Percentiles rank a stretch among this genome's conserved stretches.
These are phyloP conservation scores for Cenopis cana DNA, from an alignment of 2,888 invertebrate species.

Conservation along the genomic window DNA sequence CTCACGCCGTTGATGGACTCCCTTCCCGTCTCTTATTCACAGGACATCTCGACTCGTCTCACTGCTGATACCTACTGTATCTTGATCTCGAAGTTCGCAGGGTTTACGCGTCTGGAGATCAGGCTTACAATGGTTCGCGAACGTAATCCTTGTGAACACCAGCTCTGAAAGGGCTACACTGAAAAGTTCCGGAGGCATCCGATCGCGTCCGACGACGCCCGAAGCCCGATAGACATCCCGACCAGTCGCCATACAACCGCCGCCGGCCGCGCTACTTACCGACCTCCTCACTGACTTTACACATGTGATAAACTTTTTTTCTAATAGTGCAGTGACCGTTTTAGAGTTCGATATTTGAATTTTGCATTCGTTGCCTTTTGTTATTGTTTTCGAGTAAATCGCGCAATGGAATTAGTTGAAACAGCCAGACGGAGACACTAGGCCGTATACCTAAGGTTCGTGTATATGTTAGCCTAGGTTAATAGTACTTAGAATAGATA, in stretches of 20 bases:
- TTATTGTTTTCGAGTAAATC: constrained; percentile 51
- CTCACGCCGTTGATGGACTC: constrained; percentile 50
- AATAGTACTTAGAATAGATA: constrained; percentile 13
- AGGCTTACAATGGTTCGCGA: background rate
- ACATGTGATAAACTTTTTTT: constrained; percentile 76
- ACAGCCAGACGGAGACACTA: constrained; percentile 58
- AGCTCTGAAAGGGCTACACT: constrained; percentile 39
- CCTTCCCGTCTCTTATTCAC: constrained; percentile 39
- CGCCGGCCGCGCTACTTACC: constrained; percentile 58
- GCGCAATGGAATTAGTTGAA: constrained; percentile 62
- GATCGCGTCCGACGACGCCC: constrained; percentile 50
- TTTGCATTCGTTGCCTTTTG: constrained; percentile 49
- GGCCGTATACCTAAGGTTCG: constrained; percentile 53
- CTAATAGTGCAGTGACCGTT: constrained; percentile 64
- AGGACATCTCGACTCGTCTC: background rate
- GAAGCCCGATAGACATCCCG: constrained; percentile 43
- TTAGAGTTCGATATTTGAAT: constrained; percentile 48
- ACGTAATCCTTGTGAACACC: background rate
- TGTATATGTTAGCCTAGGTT: constrained; percentile 44
- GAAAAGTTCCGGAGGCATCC: constrained; percentile 43
- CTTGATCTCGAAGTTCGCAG: background rate
- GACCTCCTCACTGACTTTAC: constrained; percentile 52
- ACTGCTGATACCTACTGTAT: background rate
- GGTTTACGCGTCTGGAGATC: background rate
- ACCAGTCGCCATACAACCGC: constrained; percentile 66